These are phyloP conservation scores for Alca torda DNA, from an alignment of 2,797 vertebrate genomes.

Conservation along the genomic window DNA sequence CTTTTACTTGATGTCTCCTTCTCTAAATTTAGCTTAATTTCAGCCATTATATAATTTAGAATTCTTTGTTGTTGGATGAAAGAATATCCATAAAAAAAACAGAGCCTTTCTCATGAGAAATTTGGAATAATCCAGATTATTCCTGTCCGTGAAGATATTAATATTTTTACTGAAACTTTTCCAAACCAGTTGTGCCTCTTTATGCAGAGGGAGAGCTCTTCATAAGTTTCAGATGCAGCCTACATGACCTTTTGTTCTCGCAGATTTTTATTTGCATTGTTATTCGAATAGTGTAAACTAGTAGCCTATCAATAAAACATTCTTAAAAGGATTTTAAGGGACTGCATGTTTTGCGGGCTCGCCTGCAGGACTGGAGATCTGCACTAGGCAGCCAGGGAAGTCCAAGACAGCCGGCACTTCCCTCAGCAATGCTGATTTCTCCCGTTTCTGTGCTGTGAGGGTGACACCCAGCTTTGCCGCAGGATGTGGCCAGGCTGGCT, in stretches of 20 bases:
- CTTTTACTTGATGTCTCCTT: slow-evolving; percentile 10
- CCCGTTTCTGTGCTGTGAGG: not conserved
- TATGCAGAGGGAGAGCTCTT: slow-evolving; percentile 2
- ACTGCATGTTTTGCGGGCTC: not conserved
- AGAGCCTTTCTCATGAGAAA: slow-evolving; percentile 39
- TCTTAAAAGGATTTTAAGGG: not conserved
- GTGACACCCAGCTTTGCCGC: not conserved
- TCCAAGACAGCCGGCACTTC: not conserved
- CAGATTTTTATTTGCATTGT: not conserved
- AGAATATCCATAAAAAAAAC: slow-evolving; percentile 38
- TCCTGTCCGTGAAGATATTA: slow-evolving; percentile 44
- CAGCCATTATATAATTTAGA: slow-evolving; percentile 42
- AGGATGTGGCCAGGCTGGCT: not conserved
- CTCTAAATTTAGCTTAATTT: slow-evolving; percentile 61
- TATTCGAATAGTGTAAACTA: not conserved
- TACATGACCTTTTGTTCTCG: not conserved
- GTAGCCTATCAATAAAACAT: not conserved
- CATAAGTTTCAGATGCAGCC: not conserved
- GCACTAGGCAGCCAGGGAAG: not conserved
- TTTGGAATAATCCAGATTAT: slow-evolving; percentile 60
- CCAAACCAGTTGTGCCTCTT: slow-evolving; percentile 37
- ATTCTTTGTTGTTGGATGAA: slow-evolving; percentile 57
- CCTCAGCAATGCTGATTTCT: not conserved
- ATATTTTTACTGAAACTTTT: slow-evolving; percentile 58
- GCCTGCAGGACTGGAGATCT: not conserved